Conservation (phyloP, 92 coral and sea anemone species). For the Umimayanthus kanabou region DNA sequence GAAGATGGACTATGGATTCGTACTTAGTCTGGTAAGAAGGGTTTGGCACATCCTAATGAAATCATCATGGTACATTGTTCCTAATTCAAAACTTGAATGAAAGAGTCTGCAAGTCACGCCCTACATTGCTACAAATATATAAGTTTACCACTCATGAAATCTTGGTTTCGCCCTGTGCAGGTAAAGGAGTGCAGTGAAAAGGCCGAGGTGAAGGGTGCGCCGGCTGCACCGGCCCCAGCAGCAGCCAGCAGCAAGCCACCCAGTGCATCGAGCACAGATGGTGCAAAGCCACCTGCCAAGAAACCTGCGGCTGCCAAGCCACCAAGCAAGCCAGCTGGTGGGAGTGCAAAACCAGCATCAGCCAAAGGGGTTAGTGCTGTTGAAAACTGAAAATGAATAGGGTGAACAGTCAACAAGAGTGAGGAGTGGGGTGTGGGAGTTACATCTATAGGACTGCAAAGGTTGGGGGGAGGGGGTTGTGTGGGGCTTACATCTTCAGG, state of each 20-base stretch:
- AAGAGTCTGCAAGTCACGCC: background rate
- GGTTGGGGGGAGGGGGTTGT: too few relatives aligned
- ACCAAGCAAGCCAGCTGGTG: conserved; percentile 36
- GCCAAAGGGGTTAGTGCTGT: conserved; percentile 25
- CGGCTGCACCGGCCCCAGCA: conserved; percentile 48
- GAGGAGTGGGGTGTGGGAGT: too few relatives aligned
- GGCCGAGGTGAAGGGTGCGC: conserved; percentile 82
- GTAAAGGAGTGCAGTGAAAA: conserved; percentile 94
- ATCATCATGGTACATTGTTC: too few relatives aligned
- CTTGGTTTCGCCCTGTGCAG: conserved; percentile 35
- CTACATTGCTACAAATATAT: background rate
- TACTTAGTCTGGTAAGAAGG: too few relatives aligned
- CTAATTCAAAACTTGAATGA: too few relatives aligned
- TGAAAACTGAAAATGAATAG: background rate
- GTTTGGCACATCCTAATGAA: too few relatives aligned
- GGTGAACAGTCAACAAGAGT: background rate
- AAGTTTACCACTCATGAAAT: too few relatives aligned
- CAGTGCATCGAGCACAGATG: conserved; percentile 49
- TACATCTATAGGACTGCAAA: too few relatives aligned
- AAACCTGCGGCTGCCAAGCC: conserved; percentile 63
- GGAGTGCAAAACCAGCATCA: conserved; percentile 30
- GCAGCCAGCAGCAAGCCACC: conserved; percentile 63
- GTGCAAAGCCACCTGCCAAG: conserved; percentile 64
- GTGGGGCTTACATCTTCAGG: too few relatives aligned
- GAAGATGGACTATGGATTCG: too few relatives aligned